Evolutionary conservation across 2,797 vertebrate species (phyloP).

Genomic region (Halcyon leucocephala): DNA sequence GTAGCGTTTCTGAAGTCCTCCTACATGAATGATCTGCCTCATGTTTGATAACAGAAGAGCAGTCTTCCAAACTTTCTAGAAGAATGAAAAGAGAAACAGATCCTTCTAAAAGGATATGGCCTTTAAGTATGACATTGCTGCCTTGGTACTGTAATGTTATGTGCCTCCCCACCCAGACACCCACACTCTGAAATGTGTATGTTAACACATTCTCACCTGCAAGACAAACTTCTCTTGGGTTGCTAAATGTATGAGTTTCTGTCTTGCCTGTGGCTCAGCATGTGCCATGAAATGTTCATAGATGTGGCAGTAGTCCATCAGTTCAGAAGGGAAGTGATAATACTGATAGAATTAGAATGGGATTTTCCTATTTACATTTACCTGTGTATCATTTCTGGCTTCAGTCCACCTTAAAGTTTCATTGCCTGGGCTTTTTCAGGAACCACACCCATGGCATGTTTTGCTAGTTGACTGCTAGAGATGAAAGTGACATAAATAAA

Average conservation of each 20-base stretch:
- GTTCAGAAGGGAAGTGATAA: not conserved
- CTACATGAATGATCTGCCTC: not conserved
- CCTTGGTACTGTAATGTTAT: not conserved
- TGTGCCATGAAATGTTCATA: not conserved
- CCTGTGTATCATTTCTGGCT: not conserved
- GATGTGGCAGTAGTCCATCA: not conserved
- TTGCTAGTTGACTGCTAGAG: not conserved
- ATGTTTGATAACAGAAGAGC: not conserved
- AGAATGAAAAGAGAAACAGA: not conserved
- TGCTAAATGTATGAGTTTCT: not conserved
- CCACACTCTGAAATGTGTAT: not conserved
- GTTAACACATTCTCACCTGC: not conserved
- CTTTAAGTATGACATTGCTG: not conserved
- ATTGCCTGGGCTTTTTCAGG: not conserved
- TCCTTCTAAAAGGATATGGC: not conserved
- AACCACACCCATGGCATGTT: not conserved
- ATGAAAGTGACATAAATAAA: not conserved
- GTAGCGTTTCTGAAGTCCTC: not conserved
- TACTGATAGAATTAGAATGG: not conserved
- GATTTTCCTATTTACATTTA: not conserved
- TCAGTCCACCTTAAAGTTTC: not conserved
- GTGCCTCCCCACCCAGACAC: not conserved
- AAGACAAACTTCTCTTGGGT: not conserved
- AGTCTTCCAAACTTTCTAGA: not conserved
- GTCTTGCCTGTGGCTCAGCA: conserved; percentile 1